These are phyloP conservation scores for Arizona elegans DNA, from an alignment of 2,113 vertebrate species.

Conservation along the genomic window DNA sequence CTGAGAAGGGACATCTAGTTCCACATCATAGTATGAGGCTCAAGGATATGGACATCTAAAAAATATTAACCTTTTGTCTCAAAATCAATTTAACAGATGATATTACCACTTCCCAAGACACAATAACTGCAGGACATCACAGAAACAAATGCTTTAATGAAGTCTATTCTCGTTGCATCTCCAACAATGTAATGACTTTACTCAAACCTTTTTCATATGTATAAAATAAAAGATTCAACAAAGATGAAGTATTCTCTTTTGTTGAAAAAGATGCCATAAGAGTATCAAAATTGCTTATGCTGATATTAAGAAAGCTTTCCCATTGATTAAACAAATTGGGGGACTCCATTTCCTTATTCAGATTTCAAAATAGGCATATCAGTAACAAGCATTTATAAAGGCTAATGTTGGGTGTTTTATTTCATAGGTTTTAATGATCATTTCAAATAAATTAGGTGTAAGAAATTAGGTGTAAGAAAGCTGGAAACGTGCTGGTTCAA, in stretches of 20 bases:
- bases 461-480: neutral
- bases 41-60: neutral
- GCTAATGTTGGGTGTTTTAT: neutral
- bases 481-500: neutral
- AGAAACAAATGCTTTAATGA: neutral
- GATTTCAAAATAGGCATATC: neutral
- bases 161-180: neutral
- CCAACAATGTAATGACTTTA: neutral
- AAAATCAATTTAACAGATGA: neutral
- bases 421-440: neutral
- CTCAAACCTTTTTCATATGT: neutral
- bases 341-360: neutral
- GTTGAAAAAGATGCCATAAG: neutral
- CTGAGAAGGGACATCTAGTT: neutral
- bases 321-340: neutral
- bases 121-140: neutral
- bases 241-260: neutral
- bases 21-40: neutral
- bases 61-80: neutral
- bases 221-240: neutral
- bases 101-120: neutral
- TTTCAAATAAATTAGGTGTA: neutral
- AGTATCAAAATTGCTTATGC: neutral
- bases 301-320: neutral
- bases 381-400: neutral